Evolutionary conservation across 2,888 invertebrate species (phyloP), one percentile per base, ranked within the genome.

Genomic region (Melitaea athalia): DNA sequence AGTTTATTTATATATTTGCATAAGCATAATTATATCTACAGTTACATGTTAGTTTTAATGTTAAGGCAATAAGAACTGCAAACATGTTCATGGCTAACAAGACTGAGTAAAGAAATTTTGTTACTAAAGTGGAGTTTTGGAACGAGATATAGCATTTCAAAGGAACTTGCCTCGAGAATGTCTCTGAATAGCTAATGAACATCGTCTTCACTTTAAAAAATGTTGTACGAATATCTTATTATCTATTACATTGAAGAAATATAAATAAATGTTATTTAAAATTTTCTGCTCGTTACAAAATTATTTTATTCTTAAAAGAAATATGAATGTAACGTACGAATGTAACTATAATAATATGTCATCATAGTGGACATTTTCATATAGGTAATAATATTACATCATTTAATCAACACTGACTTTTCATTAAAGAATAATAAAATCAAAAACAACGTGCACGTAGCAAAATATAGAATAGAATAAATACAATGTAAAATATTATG

Each of bases 181-280:
- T 76, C 75, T 73, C 73, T 74, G 77, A 77, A 79, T 77, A 74
- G 70, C 77, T 79, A 79, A 80, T 76, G 78, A 79, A 76, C 76
- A 76, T 77, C 77, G 77, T 72, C 72, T 73, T 75, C 70, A 72
- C 68, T 63, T 72, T 74, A 77, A 77, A 75, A 77, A 79, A 77
- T 76, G 74, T 70, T 73, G 77, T 77, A 74, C 77, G 74, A 77
- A 78, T 77, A 75, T 60, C 69, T 69, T 63, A 71, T 73, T 68
- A 60, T 24, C 10, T 42, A 38, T 11, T 11, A 6, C 55, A 61
- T 12, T 64, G 38, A 65, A 59, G 61, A 42, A 47, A 43, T 61
- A 24, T 47, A n/a, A 47, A 15, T 15, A 49, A 14, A 53, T 14
- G 14, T n/a, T 49, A n/a, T n/a, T n/a, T 49, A 49, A 49, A 49